Percentiles rank a stretch among this genome's conserved stretches.
These are phyloP conservation scores for Heliconius aoede DNA, from an alignment of 2,888 invertebrate species.

Conservation along the genomic window DNA sequence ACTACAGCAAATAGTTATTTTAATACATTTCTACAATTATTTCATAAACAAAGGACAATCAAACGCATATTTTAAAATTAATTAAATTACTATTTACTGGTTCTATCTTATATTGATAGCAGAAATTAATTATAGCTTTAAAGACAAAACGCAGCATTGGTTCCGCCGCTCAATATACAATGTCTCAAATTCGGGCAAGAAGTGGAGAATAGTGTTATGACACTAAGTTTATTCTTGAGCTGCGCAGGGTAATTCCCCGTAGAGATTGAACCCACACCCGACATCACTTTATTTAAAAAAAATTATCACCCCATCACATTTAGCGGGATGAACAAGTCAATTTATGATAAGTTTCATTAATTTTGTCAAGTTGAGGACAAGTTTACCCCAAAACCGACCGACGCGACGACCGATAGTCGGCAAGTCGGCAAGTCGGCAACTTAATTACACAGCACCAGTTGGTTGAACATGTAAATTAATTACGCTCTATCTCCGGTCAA, in stretches of 20 bases:
- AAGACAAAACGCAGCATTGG: too few species aligned
- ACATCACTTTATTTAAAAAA: neutral
- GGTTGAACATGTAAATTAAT: constrained; percentile 52
- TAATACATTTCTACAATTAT: too few species aligned
- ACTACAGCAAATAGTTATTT: too few species aligned
- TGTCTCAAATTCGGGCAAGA: neutral
- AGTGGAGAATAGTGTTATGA: neutral
- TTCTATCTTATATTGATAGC: too few species aligned
- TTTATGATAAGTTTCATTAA: constrained; percentile 38
- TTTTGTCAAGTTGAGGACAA: constrained; percentile 49
- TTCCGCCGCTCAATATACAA: neutral
- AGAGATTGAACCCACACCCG: neutral
- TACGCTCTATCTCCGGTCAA: constrained; percentile 45
- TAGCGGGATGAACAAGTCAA: constrained; percentile 17
- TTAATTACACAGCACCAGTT: constrained; percentile 49
- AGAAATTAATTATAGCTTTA: too few species aligned
- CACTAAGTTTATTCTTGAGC: neutral
- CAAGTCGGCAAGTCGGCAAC: constrained; percentile 46
- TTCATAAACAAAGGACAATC: too few species aligned
- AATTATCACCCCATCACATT: constrained; percentile 18
- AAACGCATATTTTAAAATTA: neutral
- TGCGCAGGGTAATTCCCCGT: too few species aligned
- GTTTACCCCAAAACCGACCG: constrained; percentile 45
- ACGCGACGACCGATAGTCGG: constrained; percentile 39
- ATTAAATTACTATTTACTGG: neutral